Evolutionary conservation across 2,888 invertebrate genomes (phyloP), one percentile per base, ranked within the genome.

Genomic region (Ochlodes sylvanus): DNA sequence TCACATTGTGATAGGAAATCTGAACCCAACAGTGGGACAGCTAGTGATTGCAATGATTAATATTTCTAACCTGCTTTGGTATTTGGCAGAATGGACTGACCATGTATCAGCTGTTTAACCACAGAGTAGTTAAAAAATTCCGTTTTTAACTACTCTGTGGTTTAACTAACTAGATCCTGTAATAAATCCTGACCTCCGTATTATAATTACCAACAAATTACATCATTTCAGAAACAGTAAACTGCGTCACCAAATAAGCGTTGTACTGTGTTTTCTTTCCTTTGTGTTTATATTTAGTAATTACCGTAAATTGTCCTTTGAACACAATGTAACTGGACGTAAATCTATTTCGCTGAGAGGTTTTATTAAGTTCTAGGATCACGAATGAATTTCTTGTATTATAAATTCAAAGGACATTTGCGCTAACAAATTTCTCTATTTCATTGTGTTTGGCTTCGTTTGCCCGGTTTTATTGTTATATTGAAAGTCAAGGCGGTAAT

Each of bases 401-500:
- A 54, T 14, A 41, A 52, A 38, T 63, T 63, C 17, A 63, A 64
- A 64, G 64, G 64, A 64, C 56, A 64, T 32, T 56, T 19, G 44
- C 19, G 55, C 41, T 52, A 52, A 21, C 5, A 42, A 21, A 63
- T 21, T 54, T 63, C 42, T 63, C 42, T 55, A 55, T 44, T 42
- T 15, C 17, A 55, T 63, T 63, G 63, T 63, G 63, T 63, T 55
- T 41, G 52, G 62, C 19, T 21, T 41, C 52, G 42, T 60, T 61
- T 42, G 52, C 32, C 58, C 21, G 34, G 56, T 62, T 62, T 67
- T 68, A 62, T 62, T 67, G 60, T 55, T 52, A 44, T 17, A 61
- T 62, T 57, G 62, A 68, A 68, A 50, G 62, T 63, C 64, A 64
- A 64, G 64, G 42, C 32, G 19, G 56, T 57, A 50, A 64, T 64